Base-by-base conservation (phyloP, 2,797 vertebrate genomes). In the Periparus ater region DNA sequence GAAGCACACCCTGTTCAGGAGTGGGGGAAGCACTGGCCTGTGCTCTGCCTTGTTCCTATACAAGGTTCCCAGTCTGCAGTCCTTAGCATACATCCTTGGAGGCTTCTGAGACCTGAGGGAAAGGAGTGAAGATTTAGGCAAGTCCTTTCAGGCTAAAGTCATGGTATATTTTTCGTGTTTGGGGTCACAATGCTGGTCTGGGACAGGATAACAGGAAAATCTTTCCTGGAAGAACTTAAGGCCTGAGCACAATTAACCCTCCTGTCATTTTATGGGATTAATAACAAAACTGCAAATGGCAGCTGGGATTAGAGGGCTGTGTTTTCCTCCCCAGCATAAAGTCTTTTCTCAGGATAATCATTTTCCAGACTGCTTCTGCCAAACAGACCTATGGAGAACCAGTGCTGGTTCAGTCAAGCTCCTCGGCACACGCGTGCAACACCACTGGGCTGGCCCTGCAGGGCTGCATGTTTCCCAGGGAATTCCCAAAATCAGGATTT, bases 1-100 rank as follows among this genome's bases (percentile, higher is more conserved):
- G 57, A 68, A 83, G 34, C 66, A 67, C 3, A 9, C 14, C 4
- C 11, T 36, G 22, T 29, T 92, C 19, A 32, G 34, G 26, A 53
- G 8, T 1, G 0, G 13, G 42, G 38, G 21, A 32, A 17, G 45
- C 1, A 4, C 21, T 54, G 3, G 0, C 10, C 6, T 50, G 25
- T 55, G 42, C 51, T 81, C 45, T 36, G 57, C 38, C 53, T 27
- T 2, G 1, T 74, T 36, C 4, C 57, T 80, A 6, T 9, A 2
- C 0, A 0, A 29, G 22, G 10, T 32, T 68, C 60, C 11, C 44
- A 26, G 18, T 74, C 55, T 61, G 30, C 36, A 58, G 0, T 77
- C 48, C 23, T 51, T n/a, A 4, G 14, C 32, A 21, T 61, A 34
- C 36, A 15, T 30, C 19, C 1, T 0, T 9, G 4, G 67, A 45